phyloP scores from a whole-genome alignment of 2,113 vertebrate genomes.

The Myrmecobius fasciatus region DNA sequence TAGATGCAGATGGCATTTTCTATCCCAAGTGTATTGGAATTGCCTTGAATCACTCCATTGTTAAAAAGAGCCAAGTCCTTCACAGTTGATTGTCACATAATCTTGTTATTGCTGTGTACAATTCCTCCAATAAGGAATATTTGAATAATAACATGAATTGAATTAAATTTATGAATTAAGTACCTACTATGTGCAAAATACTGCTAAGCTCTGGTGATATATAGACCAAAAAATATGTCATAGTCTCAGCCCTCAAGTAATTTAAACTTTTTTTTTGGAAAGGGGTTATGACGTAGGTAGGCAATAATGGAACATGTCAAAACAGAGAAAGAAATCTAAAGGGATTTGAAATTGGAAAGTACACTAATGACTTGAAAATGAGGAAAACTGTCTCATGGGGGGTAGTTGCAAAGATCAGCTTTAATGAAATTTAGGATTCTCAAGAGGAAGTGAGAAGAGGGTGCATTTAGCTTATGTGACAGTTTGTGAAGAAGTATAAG shows the following conservation, averaged over 20 bases:
- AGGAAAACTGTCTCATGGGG: background rate
- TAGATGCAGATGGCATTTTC: too few relatives aligned
- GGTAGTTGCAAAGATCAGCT: background rate
- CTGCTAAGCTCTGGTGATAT: background rate
- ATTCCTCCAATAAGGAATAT: background rate
- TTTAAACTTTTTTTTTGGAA: background rate
- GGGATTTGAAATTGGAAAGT: background rate
- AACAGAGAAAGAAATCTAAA: background rate
- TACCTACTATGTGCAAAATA: background rate
- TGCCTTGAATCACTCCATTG: too few relatives aligned
- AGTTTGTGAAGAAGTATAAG: background rate
- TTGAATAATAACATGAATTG: background rate
- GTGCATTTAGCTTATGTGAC: background rate
- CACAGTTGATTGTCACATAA: too few relatives aligned
- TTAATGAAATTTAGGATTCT: background rate
- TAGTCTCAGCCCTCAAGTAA: background rate
- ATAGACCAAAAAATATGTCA: background rate
- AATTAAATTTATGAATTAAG: background rate
- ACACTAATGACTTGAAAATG: background rate
- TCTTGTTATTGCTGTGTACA: too few relatives aligned
- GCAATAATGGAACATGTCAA: background rate
- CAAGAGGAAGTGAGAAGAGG: background rate
- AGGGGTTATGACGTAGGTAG: background rate
- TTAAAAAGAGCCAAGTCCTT: too few relatives aligned
- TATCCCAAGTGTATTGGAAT: too few relatives aligned